These are phyloP conservation scores for Chaenodraco wilsoni DNA, from an alignment of 2,797 vertebrate species.

Conservation along the genomic window DNA sequence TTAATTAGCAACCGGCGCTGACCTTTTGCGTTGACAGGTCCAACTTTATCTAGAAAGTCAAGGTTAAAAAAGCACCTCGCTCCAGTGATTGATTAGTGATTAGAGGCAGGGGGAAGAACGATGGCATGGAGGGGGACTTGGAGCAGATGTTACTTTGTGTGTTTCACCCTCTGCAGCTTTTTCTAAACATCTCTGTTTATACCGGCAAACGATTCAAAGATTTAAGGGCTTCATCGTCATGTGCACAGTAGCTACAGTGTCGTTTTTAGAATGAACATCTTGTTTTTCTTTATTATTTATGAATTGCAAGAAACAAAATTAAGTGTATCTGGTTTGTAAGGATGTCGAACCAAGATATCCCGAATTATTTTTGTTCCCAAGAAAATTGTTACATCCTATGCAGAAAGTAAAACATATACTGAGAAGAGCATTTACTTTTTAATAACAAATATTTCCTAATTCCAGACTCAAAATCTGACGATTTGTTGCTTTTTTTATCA, in stretches of 20 bases:
- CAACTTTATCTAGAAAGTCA: constrained; percentile 86
- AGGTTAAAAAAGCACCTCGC: constrained; percentile 81
- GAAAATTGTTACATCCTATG: background rate
- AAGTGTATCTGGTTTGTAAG: background rate
- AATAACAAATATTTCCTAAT: background rate
- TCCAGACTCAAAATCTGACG: background rate
- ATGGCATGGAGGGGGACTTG: constrained; percentile 27
- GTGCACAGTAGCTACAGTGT: no score
- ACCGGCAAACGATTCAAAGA: no score
- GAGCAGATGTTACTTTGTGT: constrained; percentile 40
- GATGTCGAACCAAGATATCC: background rate
- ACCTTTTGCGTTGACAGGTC: constrained; percentile 84
- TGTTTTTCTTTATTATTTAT: background rate
- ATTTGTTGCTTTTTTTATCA: background rate
- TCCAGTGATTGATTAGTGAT: constrained; percentile 81
- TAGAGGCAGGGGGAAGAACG: constrained; percentile 44
- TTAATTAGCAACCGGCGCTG: constrained; percentile 85
- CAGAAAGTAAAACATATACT: background rate
- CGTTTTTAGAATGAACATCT: no score
- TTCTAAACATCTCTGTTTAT: constrained; percentile 1
- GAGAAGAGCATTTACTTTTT: background rate
- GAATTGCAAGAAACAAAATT: background rate
- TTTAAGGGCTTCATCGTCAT: no score
- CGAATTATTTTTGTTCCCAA: no score
- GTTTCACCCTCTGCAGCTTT: constrained; percentile 22